Base-by-base conservation (phyloP, 2,888 invertebrate genomes). In the Tridacna gigas region DNA sequence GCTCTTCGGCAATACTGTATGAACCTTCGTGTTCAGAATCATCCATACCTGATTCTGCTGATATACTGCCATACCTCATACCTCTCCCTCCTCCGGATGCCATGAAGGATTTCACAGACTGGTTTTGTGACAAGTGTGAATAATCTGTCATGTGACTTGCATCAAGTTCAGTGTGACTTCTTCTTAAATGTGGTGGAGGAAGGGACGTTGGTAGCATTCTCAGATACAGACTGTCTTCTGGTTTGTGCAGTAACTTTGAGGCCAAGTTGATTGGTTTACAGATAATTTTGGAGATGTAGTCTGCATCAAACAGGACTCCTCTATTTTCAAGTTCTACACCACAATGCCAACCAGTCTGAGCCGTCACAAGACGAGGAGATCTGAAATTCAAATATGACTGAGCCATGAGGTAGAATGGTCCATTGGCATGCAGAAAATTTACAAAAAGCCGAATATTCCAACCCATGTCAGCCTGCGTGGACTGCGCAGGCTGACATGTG, bases 231-330 rank as follows among this genome's bases (percentile, higher is more conserved):
- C 69, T 77, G 63, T 67, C 51, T 28, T 74, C 69, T 22, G 82
- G 77, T 37, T 77, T 63, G 37, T 77, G 76, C 13, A 51, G 22
- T n/a, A 80, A 45, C 22, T 77, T 84, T 28, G 63, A 48, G 69
- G 67, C 78, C 48, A 79, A 26, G 66, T 83, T 83, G 71, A 83
- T 77, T 48, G 86, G 86, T 67, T 80, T 79, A 66, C 82, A 75
- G 26, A 86, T 77, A 22, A 86, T 65, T 26, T 77, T 73, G 4
- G 82, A 66, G 28, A 86, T 76, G 63, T 86, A 86, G 4, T 69
- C 77, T 25, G 86, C 77, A 73, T 86, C 80, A 79, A 61, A 63
- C 37, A 75, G 56, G 15, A 78, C 71, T 20, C 13, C 37, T 61
- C 22, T 75, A 15, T 20, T 61, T 28, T 75, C 75, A n/a, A 12